Evolutionary conservation across 2,113 vertebrate species (phyloP), one percentile per base, ranked within the genome.

Genomic region (Sarotherodon lohbergeri): DNA sequence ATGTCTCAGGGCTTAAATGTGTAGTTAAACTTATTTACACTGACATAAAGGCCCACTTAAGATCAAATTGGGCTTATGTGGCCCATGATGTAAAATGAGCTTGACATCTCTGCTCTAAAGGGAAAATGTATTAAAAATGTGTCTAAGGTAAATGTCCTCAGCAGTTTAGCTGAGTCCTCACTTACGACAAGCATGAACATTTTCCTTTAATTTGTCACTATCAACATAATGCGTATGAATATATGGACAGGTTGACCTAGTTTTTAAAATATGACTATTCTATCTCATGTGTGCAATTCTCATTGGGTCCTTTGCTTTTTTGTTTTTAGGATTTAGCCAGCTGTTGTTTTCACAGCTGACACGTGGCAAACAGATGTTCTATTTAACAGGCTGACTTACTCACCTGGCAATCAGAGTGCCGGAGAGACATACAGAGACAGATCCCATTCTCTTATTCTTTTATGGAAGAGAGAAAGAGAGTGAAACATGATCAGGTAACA

Each of bases 301-400:
- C 5, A 46, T 29, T 79, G n/a, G 13, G 19, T 46, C 82, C 68
- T 76, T 83, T 54, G 13, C 29, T 80, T 82, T 86, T 71, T 81
- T 63, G 32, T 90, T 90, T 84, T 66, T 17, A 46, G 68, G 50
- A 12, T 84, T 91, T 55, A 71, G 59, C 78, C 88, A 90, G 92
- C 84, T 92, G 91, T 94, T 95, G 91, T 94, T 94, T 92, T 92
- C 85, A 90, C 90, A 87, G 81, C 46, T 54, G 85, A 94, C 91
- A 85, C 59, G 81, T 87, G 84, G 88, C 81, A 87, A 90, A 92
- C 91, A 93, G 86, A 94, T 94, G 94, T 94, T 95, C 90, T 88
- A 81, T 91, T 93, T 86, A 90, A 87, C 89, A 93, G 86, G 83
- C 48, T 93, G 91, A 94, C 54, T 94, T 91, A 92, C 85, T 91